Evolutionary conservation across 1,140 invertebrate genomes (phyloP), one percentile per base, ranked within the genome.

Genomic region (Latrodectus geometricus): DNA sequence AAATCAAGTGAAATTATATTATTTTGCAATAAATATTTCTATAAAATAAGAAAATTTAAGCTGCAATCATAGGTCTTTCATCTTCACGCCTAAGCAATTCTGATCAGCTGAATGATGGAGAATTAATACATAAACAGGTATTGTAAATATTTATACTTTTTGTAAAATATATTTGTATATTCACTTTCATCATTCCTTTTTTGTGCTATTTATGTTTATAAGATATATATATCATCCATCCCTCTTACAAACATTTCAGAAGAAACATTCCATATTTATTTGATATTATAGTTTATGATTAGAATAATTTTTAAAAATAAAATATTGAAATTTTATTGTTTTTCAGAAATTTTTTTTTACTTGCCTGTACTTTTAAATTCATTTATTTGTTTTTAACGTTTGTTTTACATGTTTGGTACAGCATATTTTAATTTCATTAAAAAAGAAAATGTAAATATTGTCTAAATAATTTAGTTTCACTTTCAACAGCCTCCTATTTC

Each of bases 61-160:
- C 23, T 50, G 61, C 61, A 52, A 78, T 78, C 76, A 78, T 78
- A n/a, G 76, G 76, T 50, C 76, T 66, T n/a, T 54, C 23, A 61
- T 66, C 76, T 66, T 66, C 76, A 78, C 56, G 66, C 12, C 49
- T 66, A n/a, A 52, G 61, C 66, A 35, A 66, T n/a, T 66, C 61
- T 66, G 35, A 17, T 61, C 35, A 65, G 21, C 21, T 48, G 61
- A 66, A 66, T 35, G 76, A 78, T 78, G 76, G 76, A 78, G 35
- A 66, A 56, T 66, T 78, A 78, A 78, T 66, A 68, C 61, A 66
- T 23, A 78, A 78, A 56, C 56, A 66, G 61, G 35, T 35, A 35
- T 35, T 35, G 76, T 78, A 66, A 78, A 48, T 78, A 49, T 50
- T 50, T 4, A 9, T 15, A 52, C 49, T 54, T 75, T 75, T n/a